phyloP scores from a whole-genome alignment of 1,140 invertebrate species.

The Procambarus clarkii region DNA sequence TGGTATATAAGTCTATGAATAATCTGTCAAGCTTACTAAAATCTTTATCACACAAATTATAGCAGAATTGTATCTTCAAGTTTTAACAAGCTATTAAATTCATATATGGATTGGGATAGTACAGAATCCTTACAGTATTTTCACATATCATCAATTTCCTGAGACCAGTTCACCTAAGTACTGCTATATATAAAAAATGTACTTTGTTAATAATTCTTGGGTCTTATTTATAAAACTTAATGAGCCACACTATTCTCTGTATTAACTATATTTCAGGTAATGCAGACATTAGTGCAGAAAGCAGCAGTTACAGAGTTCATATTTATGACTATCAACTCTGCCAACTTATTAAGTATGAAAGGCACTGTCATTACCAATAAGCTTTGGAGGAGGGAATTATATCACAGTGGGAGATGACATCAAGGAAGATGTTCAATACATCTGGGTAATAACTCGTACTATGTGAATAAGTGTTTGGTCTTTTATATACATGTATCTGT shows the following conservation, averaged over 20 bases:
- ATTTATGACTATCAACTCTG: background rate
- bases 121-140: background rate
- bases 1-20: background rate
- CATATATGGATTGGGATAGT: background rate
- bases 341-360: background rate
- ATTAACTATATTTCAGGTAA: background rate
- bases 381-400: slow-evolving; percentile 36
- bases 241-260: background rate
- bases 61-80: background rate
- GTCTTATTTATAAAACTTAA: background rate
- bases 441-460: background rate
- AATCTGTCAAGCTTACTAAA: background rate
- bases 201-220: background rate
- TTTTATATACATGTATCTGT: background rate
- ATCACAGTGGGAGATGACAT: slow-evolving; percentile 34
- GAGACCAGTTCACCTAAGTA: background rate
- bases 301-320: background rate
- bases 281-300: background rate
- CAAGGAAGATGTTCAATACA: background rate
- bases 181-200: background rate
- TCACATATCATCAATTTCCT: background rate
- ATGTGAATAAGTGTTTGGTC: background rate
- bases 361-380: slow-evolving; percentile 47
- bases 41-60: background rate
- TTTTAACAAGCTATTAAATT: background rate